Base-by-base conservation (phyloP, 2,797 vertebrate species). In the Cossypha niveicapilla region DNA sequence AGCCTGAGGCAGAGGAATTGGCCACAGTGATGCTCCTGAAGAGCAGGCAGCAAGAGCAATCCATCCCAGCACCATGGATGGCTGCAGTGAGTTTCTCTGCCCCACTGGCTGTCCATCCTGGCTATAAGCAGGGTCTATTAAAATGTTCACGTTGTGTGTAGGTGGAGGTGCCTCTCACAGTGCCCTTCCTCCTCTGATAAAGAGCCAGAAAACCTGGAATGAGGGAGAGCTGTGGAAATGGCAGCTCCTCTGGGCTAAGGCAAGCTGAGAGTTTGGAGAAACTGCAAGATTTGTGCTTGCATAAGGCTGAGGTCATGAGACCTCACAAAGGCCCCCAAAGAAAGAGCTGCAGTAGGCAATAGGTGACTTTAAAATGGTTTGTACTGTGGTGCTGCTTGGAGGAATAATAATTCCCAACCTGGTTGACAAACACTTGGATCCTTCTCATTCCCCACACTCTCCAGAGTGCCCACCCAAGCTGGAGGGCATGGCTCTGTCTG, bases 401-500 rank as follows among this genome's bases (percentile, higher is more conserved):
- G 14, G 41, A 71, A 57, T 72, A 67, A 61, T 72, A 74, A 78
- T 94, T 86, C 47, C 51, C 34, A 30, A 3, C 9, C 32, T 45
- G 21, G 23, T 1, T 79, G 18, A 42, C 18, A 62, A 83, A 58
- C 15, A 42, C 18, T 13, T 11, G 51, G 21, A 35, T 45, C 10
- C 23, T 72, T 68, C 42, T 84, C 34, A 27, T 44, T 74, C 30
- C 50, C 25, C 67, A 16, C 15, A 39, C 8, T 8, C 13, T 67
- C 8, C 48, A 67, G 28, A 51, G 16, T 12, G n/a, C 16, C n/a
- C 32, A 71, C 7, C 7, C 54, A 54, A 54, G 42, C 35, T 48
- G 37, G 10, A 56, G 10, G 18, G 13, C 14, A 18, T 0, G 0
- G 32, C n/a, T 53, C 7, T 34, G 9, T 22, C 51, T 93, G 1